Percentiles rank a stretch among this genome's conserved stretches.
Conservation (phyloP, 2,113 vertebrate species). For the Erythrocebus patas region DNA sequence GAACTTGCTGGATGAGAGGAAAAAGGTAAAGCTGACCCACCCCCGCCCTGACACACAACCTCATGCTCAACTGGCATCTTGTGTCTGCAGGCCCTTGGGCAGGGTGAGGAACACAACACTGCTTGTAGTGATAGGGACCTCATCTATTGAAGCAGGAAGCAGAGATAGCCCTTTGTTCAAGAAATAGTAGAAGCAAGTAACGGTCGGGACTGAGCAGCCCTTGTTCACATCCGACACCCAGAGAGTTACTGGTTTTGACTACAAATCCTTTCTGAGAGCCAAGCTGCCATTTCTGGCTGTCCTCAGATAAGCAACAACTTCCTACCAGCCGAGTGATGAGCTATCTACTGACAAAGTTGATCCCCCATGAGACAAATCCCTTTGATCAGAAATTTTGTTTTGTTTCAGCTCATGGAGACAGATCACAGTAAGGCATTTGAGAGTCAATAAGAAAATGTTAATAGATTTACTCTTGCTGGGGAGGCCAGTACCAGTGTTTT, state of each 20-base stretch:
- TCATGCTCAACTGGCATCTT: not conserved
- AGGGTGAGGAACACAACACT: not conserved
- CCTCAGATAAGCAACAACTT: slow-evolving; percentile 3
- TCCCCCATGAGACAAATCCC: slow-evolving; percentile 28
- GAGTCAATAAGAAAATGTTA: slow-evolving; percentile 58
- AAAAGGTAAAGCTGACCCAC: not conserved
- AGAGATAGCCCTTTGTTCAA: not conserved
- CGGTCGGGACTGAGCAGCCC: no score
- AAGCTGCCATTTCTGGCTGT: not conserved
- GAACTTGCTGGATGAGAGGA: not conserved
- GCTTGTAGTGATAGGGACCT: not conserved
- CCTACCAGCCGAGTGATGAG: not conserved
- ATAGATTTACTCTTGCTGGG: slow-evolving; percentile 63
- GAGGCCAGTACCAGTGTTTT: slow-evolving; percentile 47
- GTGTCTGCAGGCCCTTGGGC: not conserved
- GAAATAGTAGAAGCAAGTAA: not conserved
- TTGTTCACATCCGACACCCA: not conserved
- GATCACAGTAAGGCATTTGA: slow-evolving; percentile 58
- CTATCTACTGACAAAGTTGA: slow-evolving; percentile 7
- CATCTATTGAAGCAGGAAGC: not conserved
- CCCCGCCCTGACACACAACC: no score
- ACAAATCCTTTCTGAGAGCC: not conserved
- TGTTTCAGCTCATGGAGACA: slow-evolving; percentile 48
- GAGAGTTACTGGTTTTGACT: not conserved
- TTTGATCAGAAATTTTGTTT: slow-evolving; percentile 62